These are phyloP conservation scores for Procavia capensis DNA, from an alignment of 2,113 vertebrate species.

Conservation along the genomic window DNA sequence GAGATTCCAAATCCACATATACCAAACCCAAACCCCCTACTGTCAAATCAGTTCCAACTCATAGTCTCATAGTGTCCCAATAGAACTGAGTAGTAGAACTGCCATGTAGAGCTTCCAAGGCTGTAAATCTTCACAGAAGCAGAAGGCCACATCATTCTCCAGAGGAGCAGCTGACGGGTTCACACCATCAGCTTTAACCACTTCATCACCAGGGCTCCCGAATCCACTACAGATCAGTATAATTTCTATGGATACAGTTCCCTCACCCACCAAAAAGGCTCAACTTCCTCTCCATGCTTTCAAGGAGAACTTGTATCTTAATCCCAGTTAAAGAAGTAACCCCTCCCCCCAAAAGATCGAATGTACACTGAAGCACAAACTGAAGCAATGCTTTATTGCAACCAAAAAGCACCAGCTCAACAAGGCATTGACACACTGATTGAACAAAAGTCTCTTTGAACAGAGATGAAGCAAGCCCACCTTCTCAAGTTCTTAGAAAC, in stretches of 20 bases:
- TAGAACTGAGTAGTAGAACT: background rate
- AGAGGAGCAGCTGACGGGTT: background rate
- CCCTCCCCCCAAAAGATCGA: conserved; percentile 54
- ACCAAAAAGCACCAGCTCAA: conserved; percentile 85
- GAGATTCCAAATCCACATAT: background rate
- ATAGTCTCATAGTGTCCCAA: background rate
- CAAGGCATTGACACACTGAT: conserved; percentile 82
- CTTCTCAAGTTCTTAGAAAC: conserved; percentile 85
- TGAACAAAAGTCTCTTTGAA: conserved; percentile 87
- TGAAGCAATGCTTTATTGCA: conserved; percentile 86
- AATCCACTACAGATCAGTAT: background rate
- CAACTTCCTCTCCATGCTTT: conserved; percentile 32
- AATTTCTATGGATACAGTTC: background rate
- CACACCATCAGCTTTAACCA: background rate
- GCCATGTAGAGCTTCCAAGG: background rate
- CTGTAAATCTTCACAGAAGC: background rate
- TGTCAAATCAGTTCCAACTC: background rate
- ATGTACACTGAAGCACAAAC: conserved; percentile 77
- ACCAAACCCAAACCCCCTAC: background rate
- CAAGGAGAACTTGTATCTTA: conserved; percentile 12
- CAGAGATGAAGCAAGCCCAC: conserved; percentile 86
- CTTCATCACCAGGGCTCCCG: background rate
- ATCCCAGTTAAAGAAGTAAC: conserved; percentile 53
- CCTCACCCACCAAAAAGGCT: background rate
- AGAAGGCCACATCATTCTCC: background rate